phyloP scores from a whole-genome alignment of 2,113 vertebrate genomes.

The Malaclemys terrapin region DNA sequence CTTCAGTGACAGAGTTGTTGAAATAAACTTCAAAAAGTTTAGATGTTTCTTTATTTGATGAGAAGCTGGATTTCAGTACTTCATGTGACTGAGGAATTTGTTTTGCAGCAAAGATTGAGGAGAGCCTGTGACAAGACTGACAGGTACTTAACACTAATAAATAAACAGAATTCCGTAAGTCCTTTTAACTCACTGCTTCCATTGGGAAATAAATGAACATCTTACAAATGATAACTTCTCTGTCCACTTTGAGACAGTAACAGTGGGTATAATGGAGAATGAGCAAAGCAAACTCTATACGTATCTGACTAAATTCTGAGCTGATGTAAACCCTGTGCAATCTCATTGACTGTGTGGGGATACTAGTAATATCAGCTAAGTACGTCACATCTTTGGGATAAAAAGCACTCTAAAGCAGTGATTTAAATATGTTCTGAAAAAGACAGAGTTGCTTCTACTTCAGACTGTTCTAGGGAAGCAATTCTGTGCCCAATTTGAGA shows the following conservation, averaged over 20 bases:
- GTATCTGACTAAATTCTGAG: not conserved
- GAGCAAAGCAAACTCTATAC: not conserved
- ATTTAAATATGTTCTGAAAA: not conserved
- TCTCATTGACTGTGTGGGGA: not conserved
- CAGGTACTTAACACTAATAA: not conserved
- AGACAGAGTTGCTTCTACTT: too few species aligned
- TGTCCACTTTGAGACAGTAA: not conserved
- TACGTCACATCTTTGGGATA: not conserved
- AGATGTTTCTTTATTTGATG: not conserved
- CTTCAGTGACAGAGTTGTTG: not conserved
- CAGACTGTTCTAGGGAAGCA: not conserved
- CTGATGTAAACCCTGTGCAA: not conserved
- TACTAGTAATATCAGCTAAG: not conserved
- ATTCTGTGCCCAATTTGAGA: not conserved
- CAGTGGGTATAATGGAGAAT: fast-evolving
- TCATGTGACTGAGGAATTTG: not conserved
- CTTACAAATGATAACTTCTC: not conserved
- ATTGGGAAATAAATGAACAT: not conserved
- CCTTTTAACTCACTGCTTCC: not conserved
- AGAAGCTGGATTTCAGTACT: not conserved
- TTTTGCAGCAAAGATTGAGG: not conserved
- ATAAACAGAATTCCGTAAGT: not conserved
- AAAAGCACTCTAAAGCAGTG: not conserved
- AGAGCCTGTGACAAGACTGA: not conserved
- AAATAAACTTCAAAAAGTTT: not conserved